A percentile compares a stretch with the other conserved stretches of the same genome.
Evolutionary conservation across 2,113 vertebrate species (phyloP).

Genomic region (Phrynosoma platyrhinos): DNA sequence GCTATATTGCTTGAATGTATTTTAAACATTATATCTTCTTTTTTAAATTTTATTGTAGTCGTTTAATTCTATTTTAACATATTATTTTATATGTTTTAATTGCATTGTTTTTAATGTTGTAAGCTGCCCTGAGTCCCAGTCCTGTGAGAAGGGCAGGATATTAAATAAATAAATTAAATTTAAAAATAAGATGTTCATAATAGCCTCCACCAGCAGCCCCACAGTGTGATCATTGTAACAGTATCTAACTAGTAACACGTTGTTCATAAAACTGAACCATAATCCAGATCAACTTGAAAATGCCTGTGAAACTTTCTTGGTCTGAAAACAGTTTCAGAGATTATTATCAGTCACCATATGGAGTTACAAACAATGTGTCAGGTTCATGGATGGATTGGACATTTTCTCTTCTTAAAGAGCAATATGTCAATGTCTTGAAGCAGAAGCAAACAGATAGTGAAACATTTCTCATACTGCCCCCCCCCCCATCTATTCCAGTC

Average conservation of each 20-base stretch:
- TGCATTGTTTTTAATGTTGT: too few relatives aligned
- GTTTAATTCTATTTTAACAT: too few relatives aligned
- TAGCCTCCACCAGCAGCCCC: not conserved
- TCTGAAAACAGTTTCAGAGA: slow-evolving; percentile 54
- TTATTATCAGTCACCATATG: slow-evolving; percentile 42
- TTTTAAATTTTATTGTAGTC: too few relatives aligned
- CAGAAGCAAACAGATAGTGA: slow-evolving; percentile 60
- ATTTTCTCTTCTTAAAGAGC: slow-evolving; percentile 59
- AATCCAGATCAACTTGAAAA: slow-evolving; percentile 13
- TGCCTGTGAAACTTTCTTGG: slow-evolving; percentile 1
- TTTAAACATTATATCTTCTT: too few relatives aligned
- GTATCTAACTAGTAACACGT: not conserved
- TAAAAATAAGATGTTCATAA: not conserved
- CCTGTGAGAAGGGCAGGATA: too few relatives aligned
- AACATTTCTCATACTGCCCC: slow-evolving; percentile 72
- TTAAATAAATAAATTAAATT: too few relatives aligned
- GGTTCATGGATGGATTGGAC: slow-evolving; percentile 35
- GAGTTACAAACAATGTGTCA: slow-evolving; percentile 62
- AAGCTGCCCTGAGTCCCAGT: too few relatives aligned
- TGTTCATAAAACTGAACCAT: not conserved
- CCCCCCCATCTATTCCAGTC: slow-evolving; percentile 72
- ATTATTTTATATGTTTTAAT: too few relatives aligned
- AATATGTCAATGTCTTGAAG: slow-evolving; percentile 67
- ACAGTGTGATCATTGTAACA: not conserved
- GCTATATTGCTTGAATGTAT: too few relatives aligned